Evolutionary conservation across 2,888 invertebrate species (phyloP), one percentile per base, ranked within the genome.

Genomic region (Biston betularia): DNA sequence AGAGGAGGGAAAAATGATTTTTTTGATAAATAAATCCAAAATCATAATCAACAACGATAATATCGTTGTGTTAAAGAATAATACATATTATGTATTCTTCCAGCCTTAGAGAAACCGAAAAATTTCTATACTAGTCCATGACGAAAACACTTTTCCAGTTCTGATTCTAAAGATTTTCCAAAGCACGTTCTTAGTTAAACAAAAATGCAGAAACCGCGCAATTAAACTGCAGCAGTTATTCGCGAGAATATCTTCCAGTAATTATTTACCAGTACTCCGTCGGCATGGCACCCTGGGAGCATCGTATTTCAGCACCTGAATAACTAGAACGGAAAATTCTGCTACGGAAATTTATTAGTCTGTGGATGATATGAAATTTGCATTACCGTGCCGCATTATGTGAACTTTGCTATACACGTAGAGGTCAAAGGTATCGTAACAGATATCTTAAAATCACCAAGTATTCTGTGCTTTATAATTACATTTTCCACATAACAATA

Each of bases 271-370:
- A 46, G 48, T 42, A 48, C 44, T 45, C 55, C 56, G 45, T 33
- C 50, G 56, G 42, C 46, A 48, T 52, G 60, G 57, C 58, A 57
- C 62, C 56, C 24, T 42, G 66, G 66, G 62, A 57, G 61, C 61
- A 46, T 66, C 52, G 48, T 58, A 62, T 66, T 62, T 66, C 66
- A 61, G 42, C 57, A 58, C 66, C 66, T 52, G 57, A 53, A 62
- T 66, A 62, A 66, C 66, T 58, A 58, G 48, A 62, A 66, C 54
- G 58, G 66, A 53, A 66, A 46, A 62, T 66, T 66, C 57, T 62
- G 58, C 53, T 57, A 49, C 42, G 57, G 35, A 45, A 66, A 62
- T 66, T 62, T 66, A 66, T 66, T 62, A 66, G 62, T 62, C 62
- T 62, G 66, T 49, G 66, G 53, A 50, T 58, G 48, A 38, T n/a